Evolutionary conservation across 2,888 invertebrate species (phyloP), one percentile per base, ranked within the genome.

Genomic region (Phasia obesa): DNA sequence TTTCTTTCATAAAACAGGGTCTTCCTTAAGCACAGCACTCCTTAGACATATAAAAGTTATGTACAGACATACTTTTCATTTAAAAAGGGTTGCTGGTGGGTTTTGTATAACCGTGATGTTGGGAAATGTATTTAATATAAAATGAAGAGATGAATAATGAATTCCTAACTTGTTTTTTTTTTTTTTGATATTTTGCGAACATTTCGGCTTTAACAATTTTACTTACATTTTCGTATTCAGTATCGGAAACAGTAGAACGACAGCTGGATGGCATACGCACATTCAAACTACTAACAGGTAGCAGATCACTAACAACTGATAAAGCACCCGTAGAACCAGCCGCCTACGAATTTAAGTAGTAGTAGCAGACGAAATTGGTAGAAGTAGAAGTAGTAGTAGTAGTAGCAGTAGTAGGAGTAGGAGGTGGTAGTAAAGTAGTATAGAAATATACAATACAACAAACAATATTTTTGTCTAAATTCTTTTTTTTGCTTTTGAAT

Each of bases 181-280:
- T 31, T 42, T 60, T 35, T 59, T 35, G 3, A 13, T 17, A 4
- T 53, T 35, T 42, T 51, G 25, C 57, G 15, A 65, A 19, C 35
- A 49, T 17, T 49, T 44, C 19, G 47, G 44, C 47, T 65, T 67
- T 19, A 38, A 47, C 27, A 44, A 21, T 55, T 74, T 80, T 92
- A 94, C 95, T 95, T 94, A 97, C 97, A 93, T 96, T 96, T 92
- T 95, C 94, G 91, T 96, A 96, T 93, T 98, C 98, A 89, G 97
- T 97, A 92, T 98, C 98, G 87, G 98, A 98, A 89, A 97, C 96
- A 87, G 97, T 97, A 88, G 97, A 97, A 90, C 97, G 95, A 93
- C 97, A 95, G 87, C 92, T 91, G 88, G 94, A 93, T 88, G 96
- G 92, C 94, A 92, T 95, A 94, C 88, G 93, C 87, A 89, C 87